Conservation (phyloP, 2,888 invertebrate species). For the Tethea ocularis region DNA sequence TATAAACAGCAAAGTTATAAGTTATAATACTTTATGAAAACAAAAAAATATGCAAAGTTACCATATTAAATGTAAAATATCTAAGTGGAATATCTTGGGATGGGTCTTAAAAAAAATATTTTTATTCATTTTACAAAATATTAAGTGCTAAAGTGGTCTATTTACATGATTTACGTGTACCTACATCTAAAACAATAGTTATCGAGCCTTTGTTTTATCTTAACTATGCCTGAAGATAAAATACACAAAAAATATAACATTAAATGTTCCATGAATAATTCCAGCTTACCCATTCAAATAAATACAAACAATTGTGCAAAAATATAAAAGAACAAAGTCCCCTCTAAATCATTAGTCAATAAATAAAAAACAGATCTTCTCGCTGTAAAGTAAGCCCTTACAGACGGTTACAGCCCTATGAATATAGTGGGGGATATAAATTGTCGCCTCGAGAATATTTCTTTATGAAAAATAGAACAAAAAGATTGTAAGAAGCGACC, state of each 20-base stretch:
- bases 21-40: too few relatives aligned
- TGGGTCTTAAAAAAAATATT: too few relatives aligned
- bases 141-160: too few relatives aligned
- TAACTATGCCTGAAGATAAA: not conserved
- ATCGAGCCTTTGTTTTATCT: too few relatives aligned
- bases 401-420: conserved; percentile 27
- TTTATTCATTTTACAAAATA: too few relatives aligned
- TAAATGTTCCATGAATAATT: conserved; percentile 4
- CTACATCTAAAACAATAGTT: too few relatives aligned
- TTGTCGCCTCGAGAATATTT: conserved; percentile 35
- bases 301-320: conserved; percentile 14
- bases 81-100: too few relatives aligned
- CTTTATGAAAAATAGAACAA: conserved; percentile 27
- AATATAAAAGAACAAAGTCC: conserved; percentile 16
- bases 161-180: too few relatives aligned
- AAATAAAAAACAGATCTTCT: conserved; percentile 38
- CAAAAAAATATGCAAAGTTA: too few relatives aligned
- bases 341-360: conserved; percentile 39
- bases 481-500: conserved; percentile 29
- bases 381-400: conserved; percentile 29
- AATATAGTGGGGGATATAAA: conserved; percentile 32
- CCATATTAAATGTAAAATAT: too few relatives aligned
- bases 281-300: conserved; percentile 10
- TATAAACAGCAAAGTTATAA: too few relatives aligned
- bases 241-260: not conserved